These are phyloP conservation scores for Drosophila takahashii DNA, from an alignment of 1,140 invertebrate genomes.

Conservation along the genomic window DNA sequence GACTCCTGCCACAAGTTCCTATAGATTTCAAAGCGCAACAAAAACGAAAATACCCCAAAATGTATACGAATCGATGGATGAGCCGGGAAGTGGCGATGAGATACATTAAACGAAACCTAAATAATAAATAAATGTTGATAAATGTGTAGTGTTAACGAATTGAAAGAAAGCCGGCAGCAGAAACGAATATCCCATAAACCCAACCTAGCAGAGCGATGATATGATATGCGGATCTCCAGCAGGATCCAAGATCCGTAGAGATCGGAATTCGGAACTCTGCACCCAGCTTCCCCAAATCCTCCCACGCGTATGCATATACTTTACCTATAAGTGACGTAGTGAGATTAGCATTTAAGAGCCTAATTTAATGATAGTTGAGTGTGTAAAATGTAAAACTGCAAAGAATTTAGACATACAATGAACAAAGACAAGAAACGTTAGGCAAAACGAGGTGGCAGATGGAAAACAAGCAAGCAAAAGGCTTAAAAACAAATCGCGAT, in stretches of 20 bases:
- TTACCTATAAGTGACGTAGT: constrained; percentile 64
- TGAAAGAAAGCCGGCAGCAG: constrained; percentile 26
- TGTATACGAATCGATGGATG: constrained; percentile 67
- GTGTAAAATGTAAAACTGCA: constrained; percentile 69
- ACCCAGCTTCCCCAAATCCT: constrained; percentile 26
- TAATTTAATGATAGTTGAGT: constrained; percentile 73
- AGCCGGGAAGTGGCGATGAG: constrained; percentile 22
- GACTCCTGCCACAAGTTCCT: constrained; percentile 68
- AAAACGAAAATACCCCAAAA: constrained; percentile 45
- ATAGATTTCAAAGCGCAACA: constrained; percentile 58
- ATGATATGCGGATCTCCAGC: constrained; percentile 17
- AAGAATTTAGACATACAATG: constrained; percentile 82
- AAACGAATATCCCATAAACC: constrained; percentile 17
- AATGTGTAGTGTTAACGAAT: constrained; percentile 79
- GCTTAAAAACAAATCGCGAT: constrained; percentile 64
- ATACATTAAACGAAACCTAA: constrained; percentile 34
- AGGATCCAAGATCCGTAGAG: constrained; percentile 5
- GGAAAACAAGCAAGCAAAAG: constrained; percentile 53
- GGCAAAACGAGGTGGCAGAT: constrained; percentile 40
- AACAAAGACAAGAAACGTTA: constrained; percentile 67
- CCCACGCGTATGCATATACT: constrained; percentile 50
- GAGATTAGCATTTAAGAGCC: constrained; percentile 77
- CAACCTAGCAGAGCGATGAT: constrained; percentile 48
- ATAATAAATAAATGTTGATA: constrained; percentile 78
- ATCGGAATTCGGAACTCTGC: constrained; percentile 2